Percentiles rank a stretch among this genome's conserved stretches.
These are phyloP conservation scores for Leucopsar rothschildi DNA, from an alignment of 2,113 vertebrate genomes.

Conservation along the genomic window DNA sequence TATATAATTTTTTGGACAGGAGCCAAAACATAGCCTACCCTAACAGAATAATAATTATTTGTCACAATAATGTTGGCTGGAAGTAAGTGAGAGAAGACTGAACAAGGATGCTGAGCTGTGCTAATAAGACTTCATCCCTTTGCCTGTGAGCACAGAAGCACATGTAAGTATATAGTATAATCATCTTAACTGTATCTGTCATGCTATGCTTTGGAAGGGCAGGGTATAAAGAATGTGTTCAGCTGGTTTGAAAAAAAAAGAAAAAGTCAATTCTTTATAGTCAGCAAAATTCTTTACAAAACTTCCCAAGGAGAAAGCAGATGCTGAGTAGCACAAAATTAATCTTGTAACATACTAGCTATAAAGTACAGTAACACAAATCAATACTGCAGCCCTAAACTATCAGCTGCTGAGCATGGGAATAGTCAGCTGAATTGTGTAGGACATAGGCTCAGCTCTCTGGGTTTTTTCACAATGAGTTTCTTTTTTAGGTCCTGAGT, in stretches of 20 bases:
- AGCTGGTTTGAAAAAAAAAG: background rate
- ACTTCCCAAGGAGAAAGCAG: constrained; percentile 54
- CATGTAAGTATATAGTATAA: background rate
- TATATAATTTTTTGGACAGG: background rate
- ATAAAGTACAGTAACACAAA: constrained; percentile 62
- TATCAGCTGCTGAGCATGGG: constrained; percentile 33
- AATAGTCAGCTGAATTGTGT: constrained; percentile 26
- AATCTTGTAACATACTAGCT: constrained; percentile 62
- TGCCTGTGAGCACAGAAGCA: background rate
- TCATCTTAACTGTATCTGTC: constrained; percentile 30
- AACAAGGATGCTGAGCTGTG: background rate
- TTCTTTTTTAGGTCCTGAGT: constrained; percentile 18
- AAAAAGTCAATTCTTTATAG: constrained; percentile 11
- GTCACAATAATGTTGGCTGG: background rate
- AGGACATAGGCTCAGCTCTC: background rate
- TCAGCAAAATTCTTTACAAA: constrained; percentile 57
- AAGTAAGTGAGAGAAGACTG: background rate
- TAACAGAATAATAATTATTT: constrained; percentile 21
- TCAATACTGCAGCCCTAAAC: constrained; percentile 50
- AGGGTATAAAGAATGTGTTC: background rate
- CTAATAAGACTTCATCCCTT: background rate
- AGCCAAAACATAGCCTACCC: background rate
- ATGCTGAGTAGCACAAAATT: constrained; percentile 61
- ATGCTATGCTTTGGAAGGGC: background rate
- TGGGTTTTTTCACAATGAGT: background rate